These are phyloP conservation scores for Xanthorhoe designata DNA, from an alignment of 2,888 invertebrate species.

Conservation along the genomic window DNA sequence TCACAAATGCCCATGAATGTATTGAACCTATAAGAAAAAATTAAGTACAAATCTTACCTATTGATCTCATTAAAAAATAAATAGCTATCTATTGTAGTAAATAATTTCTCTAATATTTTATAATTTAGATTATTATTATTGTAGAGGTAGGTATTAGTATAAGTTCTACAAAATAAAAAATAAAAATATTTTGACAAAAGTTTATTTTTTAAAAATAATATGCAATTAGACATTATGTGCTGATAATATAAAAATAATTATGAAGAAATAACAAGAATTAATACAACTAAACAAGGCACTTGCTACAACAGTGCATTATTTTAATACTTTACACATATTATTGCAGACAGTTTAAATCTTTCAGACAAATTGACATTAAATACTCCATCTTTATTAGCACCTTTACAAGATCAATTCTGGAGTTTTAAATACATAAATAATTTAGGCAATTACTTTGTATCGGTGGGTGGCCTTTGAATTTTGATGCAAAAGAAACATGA, in stretches of 20 bases:
- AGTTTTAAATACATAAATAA: background rate
- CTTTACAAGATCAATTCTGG: slow-evolving; percentile 7
- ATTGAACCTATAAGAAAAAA: slow-evolving; percentile 49
- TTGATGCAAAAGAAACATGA: background rate
- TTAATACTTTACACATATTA: slow-evolving; percentile 7
- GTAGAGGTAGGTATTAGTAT: background rate
- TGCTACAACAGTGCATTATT: slow-evolving; percentile 18
- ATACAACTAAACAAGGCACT: slow-evolving; percentile 29
- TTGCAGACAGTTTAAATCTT: background rate
- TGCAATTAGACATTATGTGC: slow-evolving; percentile 48
- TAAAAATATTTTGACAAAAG: slow-evolving; percentile 7
- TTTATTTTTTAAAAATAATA: slow-evolving; percentile 40
- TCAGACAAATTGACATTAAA: slow-evolving; percentile 21
- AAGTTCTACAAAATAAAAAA: background rate
- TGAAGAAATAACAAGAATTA: slow-evolving; percentile 32
- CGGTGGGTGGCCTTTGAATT: slow-evolving; percentile 26
- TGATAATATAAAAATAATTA: slow-evolving; percentile 36
- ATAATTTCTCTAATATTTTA: background rate
- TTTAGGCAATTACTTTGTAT: background rate
- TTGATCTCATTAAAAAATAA: slow-evolving; percentile 27
- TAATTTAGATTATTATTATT: background rate
- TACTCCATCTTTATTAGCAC: slow-evolving; percentile 19
- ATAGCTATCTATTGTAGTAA: background rate
- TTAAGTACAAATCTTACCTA: slow-evolving; percentile 14
- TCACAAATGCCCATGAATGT: slow-evolving; percentile 59